A percentile compares a stretch with the other conserved stretches of the same genome.
phyloP scores from a whole-genome alignment of 2,797 vertebrate species.

The Acipenser oxyrinchus region DNA sequence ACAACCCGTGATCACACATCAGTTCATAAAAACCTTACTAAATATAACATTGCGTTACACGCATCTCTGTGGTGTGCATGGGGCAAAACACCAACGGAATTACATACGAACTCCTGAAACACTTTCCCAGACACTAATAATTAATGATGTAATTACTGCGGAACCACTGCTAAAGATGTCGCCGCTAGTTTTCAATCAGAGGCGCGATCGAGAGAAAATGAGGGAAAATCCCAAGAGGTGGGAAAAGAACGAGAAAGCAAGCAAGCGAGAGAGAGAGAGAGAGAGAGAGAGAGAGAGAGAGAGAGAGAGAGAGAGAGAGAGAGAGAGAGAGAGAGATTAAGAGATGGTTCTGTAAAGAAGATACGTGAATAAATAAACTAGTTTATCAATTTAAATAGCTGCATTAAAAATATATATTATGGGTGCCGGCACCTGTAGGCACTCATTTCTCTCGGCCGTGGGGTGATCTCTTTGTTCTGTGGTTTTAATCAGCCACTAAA shows the following conservation, averaged over 20 bases:
- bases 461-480: slow-evolving; percentile 19
- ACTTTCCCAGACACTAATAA: background rate
- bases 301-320: too few species aligned
- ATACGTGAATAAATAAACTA: slow-evolving; percentile 6
- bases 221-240: too few species aligned
- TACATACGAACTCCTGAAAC: background rate
- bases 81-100: background rate
- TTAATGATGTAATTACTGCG: slow-evolving; percentile 1
- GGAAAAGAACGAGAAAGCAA: too few species aligned
- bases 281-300: too few species aligned
- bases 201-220: too few species aligned
- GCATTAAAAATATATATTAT: slow-evolving; percentile 1
- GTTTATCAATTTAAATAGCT: slow-evolving; percentile 17
- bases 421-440: slow-evolving; percentile 13
- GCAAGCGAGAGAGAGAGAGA: too few species aligned
- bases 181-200: background rate
- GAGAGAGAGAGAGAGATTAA: too few species aligned
- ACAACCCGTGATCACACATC: too few species aligned
- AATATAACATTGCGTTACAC: background rate
- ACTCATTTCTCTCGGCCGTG: slow-evolving; percentile 25
- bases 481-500: slow-evolving; percentile 3
- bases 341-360: background rate
- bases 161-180: background rate
- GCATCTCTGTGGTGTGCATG: background rate
- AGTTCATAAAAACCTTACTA: background rate